These are phyloP conservation scores for Sicus ferrugineus DNA, from an alignment of 2,888 invertebrate genomes.

Conservation along the genomic window DNA sequence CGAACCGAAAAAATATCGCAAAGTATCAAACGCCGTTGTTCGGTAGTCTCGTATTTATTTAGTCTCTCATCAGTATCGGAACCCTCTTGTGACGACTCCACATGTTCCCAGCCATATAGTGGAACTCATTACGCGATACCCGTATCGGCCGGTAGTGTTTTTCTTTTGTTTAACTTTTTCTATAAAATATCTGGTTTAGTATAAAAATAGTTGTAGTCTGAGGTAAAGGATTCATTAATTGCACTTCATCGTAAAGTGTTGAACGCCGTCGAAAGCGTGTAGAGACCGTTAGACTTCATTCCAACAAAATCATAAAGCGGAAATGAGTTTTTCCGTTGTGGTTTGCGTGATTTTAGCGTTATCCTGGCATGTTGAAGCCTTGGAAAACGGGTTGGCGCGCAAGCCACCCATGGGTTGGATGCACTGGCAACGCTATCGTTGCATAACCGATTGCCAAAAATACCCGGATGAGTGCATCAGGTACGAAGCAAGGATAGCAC, in stretches of 20 bases:
- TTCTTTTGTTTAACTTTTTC: not conserved
- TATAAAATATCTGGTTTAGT: not conserved
- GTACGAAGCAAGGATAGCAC: slow-evolving; percentile 56
- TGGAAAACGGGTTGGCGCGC: slow-evolving; percentile 71
- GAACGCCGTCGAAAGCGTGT: not conserved
- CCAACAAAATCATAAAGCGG: not conserved
- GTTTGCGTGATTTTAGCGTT: not conserved
- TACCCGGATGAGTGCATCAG: slow-evolving; percentile 73
- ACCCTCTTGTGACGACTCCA: slow-evolving; percentile 20
- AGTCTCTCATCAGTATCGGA: slow-evolving; percentile 35
- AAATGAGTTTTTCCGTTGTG: not conserved
- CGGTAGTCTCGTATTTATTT: not conserved
- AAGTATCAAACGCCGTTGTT: not conserved
- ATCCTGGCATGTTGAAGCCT: slow-evolving; percentile 36
- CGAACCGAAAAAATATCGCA: not conserved
- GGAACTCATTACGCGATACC: not conserved
- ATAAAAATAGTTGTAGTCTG: slow-evolving; percentile 9
- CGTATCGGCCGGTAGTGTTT: not conserved
- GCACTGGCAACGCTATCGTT: slow-evolving; percentile 73
- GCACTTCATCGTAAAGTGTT: too few relatives aligned
- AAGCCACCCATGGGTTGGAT: slow-evolving; percentile 79
- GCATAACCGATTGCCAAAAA: slow-evolving; percentile 69
- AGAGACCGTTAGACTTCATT: not conserved
- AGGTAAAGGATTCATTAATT: slow-evolving; percentile 23
- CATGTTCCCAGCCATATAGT: not conserved